Conservation (phyloP, 2,888 invertebrate species). For the Lymantria dispar region DNA sequence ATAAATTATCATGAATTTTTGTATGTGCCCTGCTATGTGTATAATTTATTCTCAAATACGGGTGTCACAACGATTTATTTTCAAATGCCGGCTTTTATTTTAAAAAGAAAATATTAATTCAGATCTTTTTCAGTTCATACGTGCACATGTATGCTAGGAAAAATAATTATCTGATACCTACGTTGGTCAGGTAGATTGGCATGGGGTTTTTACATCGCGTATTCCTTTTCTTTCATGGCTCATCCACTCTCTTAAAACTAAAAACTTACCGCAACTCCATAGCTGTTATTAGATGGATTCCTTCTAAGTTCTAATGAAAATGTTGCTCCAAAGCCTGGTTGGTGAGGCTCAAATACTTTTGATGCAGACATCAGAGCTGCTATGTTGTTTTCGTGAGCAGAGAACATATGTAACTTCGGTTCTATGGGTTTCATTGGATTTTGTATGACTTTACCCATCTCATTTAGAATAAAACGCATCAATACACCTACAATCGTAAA, state of each 20-base stretch:
- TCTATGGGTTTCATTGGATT: conserved; percentile 60
- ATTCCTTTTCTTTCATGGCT: no score
- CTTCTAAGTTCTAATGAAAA: conserved; percentile 79
- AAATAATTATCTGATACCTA: no score
- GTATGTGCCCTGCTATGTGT: no score
- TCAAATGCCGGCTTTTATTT: no score
- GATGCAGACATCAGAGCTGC: conserved; percentile 81
- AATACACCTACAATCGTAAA: conserved; percentile 58
- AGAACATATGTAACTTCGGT: conserved; percentile 74
- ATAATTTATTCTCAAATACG: no score
- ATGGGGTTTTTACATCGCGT: no score
- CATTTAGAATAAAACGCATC: conserved; percentile 75
- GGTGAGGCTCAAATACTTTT: conserved; percentile 78
- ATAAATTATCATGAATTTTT: no score
- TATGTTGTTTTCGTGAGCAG: conserved; percentile 86
- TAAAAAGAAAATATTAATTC: no score
- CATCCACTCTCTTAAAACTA: neutral
- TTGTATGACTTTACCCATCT: conserved; percentile 48
- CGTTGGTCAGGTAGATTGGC: no score
- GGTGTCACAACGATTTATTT: no score
- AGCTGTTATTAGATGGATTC: conserved; percentile 40
- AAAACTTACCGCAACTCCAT: conserved; percentile 70
- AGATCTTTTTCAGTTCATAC: no score
- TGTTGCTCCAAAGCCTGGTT: conserved; percentile 82
- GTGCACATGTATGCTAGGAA: no score